Conservation (phyloP, 2,113 vertebrate species). For the Rattus rattus region DNA sequence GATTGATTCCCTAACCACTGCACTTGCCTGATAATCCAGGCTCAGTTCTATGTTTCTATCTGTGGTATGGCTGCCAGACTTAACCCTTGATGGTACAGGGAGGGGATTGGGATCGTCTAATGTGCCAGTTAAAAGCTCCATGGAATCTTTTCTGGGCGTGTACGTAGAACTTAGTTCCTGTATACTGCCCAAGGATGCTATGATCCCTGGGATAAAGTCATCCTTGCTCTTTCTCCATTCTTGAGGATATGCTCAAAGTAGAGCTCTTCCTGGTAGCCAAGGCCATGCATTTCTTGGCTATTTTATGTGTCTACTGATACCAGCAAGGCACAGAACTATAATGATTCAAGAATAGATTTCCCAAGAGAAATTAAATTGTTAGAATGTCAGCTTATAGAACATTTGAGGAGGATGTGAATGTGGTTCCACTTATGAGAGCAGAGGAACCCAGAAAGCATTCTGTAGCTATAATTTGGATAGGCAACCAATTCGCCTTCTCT, state of each 20-base stretch:
- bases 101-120: background rate
- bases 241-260: background rate
- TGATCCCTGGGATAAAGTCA: background rate
- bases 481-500: background rate
- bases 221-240: background rate
- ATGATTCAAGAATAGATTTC: conserved; percentile 1
- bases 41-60: background rate
- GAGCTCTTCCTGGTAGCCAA: background rate
- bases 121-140: background rate
- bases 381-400: background rate
- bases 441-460: background rate
- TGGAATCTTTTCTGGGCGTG: background rate
- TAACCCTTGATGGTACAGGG: background rate
- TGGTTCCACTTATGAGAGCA: background rate
- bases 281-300: background rate
- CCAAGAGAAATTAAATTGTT: background rate
- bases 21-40: background rate
- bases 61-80: background rate
- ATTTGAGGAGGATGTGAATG: background rate
- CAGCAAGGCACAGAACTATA: background rate
- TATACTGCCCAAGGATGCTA: background rate
- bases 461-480: background rate
- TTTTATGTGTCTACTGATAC: conserved; percentile 4
- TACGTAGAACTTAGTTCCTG: background rate
- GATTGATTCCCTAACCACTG: background rate